Base-by-base conservation (phyloP, 2,888 invertebrate species). In the Phlogophora meticulosa region DNA sequence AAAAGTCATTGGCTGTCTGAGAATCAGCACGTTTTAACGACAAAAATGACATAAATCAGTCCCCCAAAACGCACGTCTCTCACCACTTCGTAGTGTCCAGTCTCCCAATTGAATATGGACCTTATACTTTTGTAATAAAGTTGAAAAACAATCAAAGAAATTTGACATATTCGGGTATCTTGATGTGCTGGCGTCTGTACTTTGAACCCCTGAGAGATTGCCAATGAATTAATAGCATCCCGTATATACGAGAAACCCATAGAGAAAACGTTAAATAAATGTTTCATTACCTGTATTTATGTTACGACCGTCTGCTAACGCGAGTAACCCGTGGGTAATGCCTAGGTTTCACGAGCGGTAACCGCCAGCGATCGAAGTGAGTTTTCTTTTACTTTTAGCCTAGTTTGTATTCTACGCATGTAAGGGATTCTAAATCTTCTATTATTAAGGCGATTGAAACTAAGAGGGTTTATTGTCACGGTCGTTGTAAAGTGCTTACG, bases 201-300 rank as follows among this genome's bases (percentile, higher is more conserved):
- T 28, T 28, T 28, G 2, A 28, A 4, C 28, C 5, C 28, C 2
- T 4, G 28, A 28, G 28, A 28, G 28, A 28, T 28, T 28, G 28
- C 28, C 28, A 28, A 28, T 28, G 28, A 28, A 28, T 28, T 2
- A 28, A 28, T 4, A 4, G 28, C 28, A 28, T 5, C 4, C 5
- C 5, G 28, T 28, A 2, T 7, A 64, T 15, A 56, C 20, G 24
- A 34, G 13, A 13, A 38, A 34, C 17, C 15, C 28, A 40, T 40
- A 42, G 42, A 28, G 17, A 1, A 45, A 57, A 52, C 65, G 34
- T 40, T 38, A 51, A 64, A 63, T 67, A 73, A 74, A 69, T 61
- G 56, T 59, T 68, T 63, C 63, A 63, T 74, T 76, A 57, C 17
- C 22, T 40, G 40, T 74, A 68, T 78, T 63, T 74, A 76, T 64